Base-by-base conservation (phyloP, 2,888 invertebrate genomes). In the Girardia tigrina region DNA sequence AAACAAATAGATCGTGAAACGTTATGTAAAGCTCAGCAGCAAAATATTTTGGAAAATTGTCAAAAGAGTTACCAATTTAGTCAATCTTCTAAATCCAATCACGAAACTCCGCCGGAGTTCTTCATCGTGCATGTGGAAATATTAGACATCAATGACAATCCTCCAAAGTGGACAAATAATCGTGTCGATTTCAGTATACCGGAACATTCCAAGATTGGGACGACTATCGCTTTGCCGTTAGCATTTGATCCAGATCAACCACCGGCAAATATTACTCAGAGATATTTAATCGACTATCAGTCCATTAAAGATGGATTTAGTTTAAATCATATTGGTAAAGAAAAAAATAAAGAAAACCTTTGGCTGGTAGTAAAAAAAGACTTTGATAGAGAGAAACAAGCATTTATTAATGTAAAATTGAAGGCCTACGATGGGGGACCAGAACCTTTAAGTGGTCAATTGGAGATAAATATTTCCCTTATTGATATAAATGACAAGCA, bases 401-500 rank as follows among this genome's bases (percentile, higher is more conserved):
- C 42, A 4, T 56, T n/a, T 8, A 26, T 56, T 23, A 26, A 6
- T 69, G 42, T 42, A 42, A 74, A 74, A 26, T 28, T 74, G 20
- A 23, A 74, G 26, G 74, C 56, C 1, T 74, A 20, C 6, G 74
- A 74, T 56, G 74, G 74, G 1, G 56, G 69, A 26, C 56, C 42
- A 26, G 26, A 42, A 12, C 42, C 56, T 14, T 56, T n/a, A 20
- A 20, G 6, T n/a, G 56, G 26, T 16, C 42, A 74, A 28, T 56
- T 74, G 26, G 8, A 56, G 1, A 74, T 74, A 16, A 42, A 42
- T 20, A 74, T 74, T 4, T 56, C 56, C 23, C 23, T 56, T 20
- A 23, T n/a, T 27, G 74, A 74, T 74, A 28, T 74, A 1, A 74
- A 74, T 28, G 74, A 74, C 56, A 74, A 74, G 16, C 27, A 26